Evolutionary conservation across 2,113 vertebrate genomes (phyloP), one percentile per base, ranked within the genome.

Genomic region (Colinus virginianus): DNA sequence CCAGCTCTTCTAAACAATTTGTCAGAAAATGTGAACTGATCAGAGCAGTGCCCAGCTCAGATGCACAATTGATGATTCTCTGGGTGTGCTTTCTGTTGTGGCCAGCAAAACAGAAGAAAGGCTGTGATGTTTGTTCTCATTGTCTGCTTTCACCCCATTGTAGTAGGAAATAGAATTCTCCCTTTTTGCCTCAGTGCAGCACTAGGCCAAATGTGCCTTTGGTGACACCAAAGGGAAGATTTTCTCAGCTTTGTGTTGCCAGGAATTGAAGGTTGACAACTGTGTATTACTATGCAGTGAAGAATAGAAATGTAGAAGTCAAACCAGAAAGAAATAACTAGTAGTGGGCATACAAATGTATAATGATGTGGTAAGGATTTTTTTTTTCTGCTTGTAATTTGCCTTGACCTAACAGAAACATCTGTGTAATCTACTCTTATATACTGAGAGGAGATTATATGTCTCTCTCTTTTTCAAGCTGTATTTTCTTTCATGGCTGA

Each of bases 401-500:
- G 42, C 66, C 69, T 62, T 91, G 56, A 48, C 13, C 67, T 85
- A 92, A 38, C 23, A 79, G 82, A 90, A 90, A 81, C 51, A 90
- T 85, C 71, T 93, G 71, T 1, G 0, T 80, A 53, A 79, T 51
- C n/a, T 76, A 10, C 42, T 81, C 8, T 30, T 42, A 36, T 2
- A 48, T 23, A 46, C 19, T 75, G 32, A 32, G 56, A 42, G 22
- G 90, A 88, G 38, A 68, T 75, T 42, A 45, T 63, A 4, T 78
- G 46, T 49, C 80, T 90, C 51, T 5, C 5, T 26, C 30, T 46
- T 88, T 75, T 72, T 14, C 4, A 58, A 85, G 49, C 30, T 94
- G 12, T 70, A 55, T 87, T 90, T 93, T 90, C 69, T 88, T 93
- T 96, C 84, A 61, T 90, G 74, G 66, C 69, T 88, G 59, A 34